Conservation (phyloP, 2,797 vertebrate species). For the Gouania willdenowi region DNA sequence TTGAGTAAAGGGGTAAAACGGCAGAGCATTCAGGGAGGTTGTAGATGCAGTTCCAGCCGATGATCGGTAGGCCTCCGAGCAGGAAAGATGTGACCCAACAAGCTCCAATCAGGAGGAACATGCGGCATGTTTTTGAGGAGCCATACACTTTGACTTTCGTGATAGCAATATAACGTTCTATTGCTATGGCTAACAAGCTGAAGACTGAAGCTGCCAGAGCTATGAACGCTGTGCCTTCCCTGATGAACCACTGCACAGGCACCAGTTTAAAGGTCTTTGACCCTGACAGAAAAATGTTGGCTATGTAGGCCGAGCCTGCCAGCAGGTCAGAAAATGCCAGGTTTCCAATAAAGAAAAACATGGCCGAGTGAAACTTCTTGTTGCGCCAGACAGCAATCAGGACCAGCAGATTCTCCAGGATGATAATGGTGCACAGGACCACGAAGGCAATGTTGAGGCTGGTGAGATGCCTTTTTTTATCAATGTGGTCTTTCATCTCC, state of each 20-base stretch:
- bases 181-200: conserved; percentile 92
- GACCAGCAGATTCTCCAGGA: conserved; percentile 91
- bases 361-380: conserved; percentile 93
- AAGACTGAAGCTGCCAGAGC: conserved; percentile 90
- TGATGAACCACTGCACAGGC: conserved; percentile 91
- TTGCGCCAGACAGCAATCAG: conserved; percentile 87
- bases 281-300: conserved; percentile 87
- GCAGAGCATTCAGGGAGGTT: conserved; percentile 80
- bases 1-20: conserved; percentile 90
- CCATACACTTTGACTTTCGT: conserved; percentile 90
- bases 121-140: conserved; percentile 85
- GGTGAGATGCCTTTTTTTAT: conserved; percentile 26
- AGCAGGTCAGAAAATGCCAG: conserved; percentile 90
- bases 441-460: conserved; percentile 74
- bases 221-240: conserved; percentile 92
- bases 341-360: conserved; percentile 97
- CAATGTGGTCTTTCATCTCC: conserved; percentile 2
- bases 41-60: conserved; percentile 94
- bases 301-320: conserved; percentile 89
- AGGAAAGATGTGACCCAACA: conserved; percentile 90
- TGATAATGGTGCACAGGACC: conserved; percentile 85
- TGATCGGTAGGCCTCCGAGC: conserved; percentile 88
- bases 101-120: conserved; percentile 90
- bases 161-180: conserved; percentile 91
- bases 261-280: conserved; percentile 75